Base-by-base conservation (phyloP, 2,888 invertebrate species). In the Melieria omissa region DNA sequence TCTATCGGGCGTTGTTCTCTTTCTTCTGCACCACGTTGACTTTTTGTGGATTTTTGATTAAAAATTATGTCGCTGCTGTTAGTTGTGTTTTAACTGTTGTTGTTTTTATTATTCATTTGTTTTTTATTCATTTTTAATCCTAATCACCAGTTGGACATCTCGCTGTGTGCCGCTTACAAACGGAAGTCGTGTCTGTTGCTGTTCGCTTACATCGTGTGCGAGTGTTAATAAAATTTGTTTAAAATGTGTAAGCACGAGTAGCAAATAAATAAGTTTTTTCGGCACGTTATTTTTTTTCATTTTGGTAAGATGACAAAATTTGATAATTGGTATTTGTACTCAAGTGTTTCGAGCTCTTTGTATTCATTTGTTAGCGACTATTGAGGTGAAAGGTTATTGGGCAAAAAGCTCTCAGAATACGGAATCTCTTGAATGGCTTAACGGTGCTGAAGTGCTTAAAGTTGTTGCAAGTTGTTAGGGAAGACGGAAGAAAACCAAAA, bases 111-210 rank as follows among this genome's bases (percentile, higher is more conserved):
- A 47, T 71, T 46, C 14, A 45, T 49, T 47, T 58, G 14, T 71
- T 60, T 52, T 62, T 29, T 65, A 49, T 52, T 49, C 29, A 45
- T 72, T 72, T 47, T 60, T 5, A 10, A 60, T 49, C 41, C 77
- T 81, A 83, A 83, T 83, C 84, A 77, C 64, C 67, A 65, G 55
- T 73, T 68, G 73, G 79, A 76, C 79, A 82, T 82, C 82, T 77
- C 74, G 76, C 74, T 64, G 69, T 68, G 71, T 65, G 71, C 70
- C 74, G 57, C 72, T 67, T 77, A 78, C 80, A 75, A 82, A 83
- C 84, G 84, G 83, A 83, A 84, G 83, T 83, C 73, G 75, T 71
- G 69, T 68, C 29, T 70, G 64, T 70, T 65, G 57, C 16, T 6
- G 57, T 57, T 55, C 16, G 57, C 29, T 16, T 57, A 10, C 29